phyloP scores from a whole-genome alignment of 2,797 vertebrate genomes.

The Sphenodon punctatus region DNA sequence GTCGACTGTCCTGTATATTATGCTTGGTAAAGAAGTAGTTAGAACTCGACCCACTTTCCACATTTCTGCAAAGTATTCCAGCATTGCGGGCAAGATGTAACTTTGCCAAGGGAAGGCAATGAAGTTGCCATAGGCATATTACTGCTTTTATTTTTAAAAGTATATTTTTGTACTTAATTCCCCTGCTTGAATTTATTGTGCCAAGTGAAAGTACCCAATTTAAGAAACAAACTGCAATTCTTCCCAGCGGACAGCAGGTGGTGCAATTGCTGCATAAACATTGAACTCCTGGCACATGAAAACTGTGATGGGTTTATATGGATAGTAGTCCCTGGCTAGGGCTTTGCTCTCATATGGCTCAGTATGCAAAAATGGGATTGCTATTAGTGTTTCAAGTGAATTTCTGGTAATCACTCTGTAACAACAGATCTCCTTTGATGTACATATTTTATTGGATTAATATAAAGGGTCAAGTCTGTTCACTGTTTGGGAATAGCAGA shows the following conservation, averaged over 20 bases:
- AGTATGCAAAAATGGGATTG: neutral
- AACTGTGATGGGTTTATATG: no score
- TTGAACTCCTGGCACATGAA: no score
- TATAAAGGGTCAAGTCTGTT: neutral
- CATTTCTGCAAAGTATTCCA: fast-evolving
- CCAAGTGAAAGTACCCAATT: neutral
- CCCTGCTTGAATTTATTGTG: neutral
- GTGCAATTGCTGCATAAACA: neutral
- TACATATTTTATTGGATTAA: slow-evolving; percentile 21
- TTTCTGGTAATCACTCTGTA: slow-evolving; percentile 1
- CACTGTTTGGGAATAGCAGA: neutral
- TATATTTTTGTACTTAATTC: neutral
- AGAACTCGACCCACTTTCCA: neutral
- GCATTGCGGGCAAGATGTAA: neutral
- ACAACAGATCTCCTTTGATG: neutral
- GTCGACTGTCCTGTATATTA: no score
- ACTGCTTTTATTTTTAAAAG: neutral
- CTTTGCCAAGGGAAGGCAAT: neutral
- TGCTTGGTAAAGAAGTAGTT: neutral
- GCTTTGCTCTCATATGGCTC: neutral
- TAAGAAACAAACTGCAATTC: neutral
- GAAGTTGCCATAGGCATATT: neutral
- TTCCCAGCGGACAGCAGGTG: slow-evolving; percentile 7
- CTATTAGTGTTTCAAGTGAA: neutral
- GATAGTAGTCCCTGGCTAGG: neutral